Evolutionary conservation across 2,797 vertebrate genomes (phyloP), one percentile per base, ranked within the genome.

Genomic region (Sebastes kiyomatsui): DNA sequence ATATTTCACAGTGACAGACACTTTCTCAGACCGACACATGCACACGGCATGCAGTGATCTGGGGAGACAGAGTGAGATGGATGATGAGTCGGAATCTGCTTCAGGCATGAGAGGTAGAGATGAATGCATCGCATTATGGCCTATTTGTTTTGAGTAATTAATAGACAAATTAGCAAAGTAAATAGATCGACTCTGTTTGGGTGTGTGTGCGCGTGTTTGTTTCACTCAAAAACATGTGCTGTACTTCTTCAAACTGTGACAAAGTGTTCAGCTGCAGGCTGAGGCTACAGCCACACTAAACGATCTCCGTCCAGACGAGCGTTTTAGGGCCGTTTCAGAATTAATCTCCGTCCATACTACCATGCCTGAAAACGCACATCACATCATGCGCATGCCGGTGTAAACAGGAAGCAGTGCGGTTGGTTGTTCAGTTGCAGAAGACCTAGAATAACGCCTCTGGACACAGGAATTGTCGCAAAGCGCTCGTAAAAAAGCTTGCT

Each of bases 1-100:
- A 93, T 92, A 82, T 81, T 84, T 91, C 87, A 88, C 23, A 82
- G 65, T 70, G 79, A 85, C 83, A 83, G 61, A 78, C 5, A 11
- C 62, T 79, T 66, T 75, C 73, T 72, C 79, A 67, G 38, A 81
- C 65, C 25, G 65, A 61, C 76, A 77, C 30, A 65, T n/a, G 25
- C 30, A 77, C 75, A 73, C 64, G 49, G 25, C 76, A 28, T 18
- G 22, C 59, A 79, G 76, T 22, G 42, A 74, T 86, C 64, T 65
- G n/a, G 16, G 33, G 60, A 69, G 64, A 82, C 70, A 27, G 46
- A 27, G 54, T 38, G 7, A 72, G 81, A 94, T 10, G 10, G 52
- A 89, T 42, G 71, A 82, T 9, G 75, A 59, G 82, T n/a, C 30
- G 13, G 7, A 38, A 38, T 77, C 42, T 30, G 76, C 85, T 74